phyloP scores from a whole-genome alignment of 2,888 invertebrate genomes.

The Nymphalis polychloros region DNA sequence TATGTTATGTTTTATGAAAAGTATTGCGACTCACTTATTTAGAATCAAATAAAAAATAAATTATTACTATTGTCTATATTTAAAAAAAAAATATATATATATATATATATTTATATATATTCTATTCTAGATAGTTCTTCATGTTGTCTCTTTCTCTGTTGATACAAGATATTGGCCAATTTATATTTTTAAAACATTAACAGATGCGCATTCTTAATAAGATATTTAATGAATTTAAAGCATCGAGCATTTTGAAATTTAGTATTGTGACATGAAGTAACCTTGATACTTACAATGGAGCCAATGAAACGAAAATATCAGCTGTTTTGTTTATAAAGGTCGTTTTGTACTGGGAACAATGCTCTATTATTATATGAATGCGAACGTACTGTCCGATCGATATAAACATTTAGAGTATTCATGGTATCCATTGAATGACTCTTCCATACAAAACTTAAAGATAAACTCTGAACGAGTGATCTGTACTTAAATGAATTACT shows the following conservation, averaged over 20 bases:
- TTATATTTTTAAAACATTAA: not conserved
- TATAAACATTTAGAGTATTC: conserved; percentile 30
- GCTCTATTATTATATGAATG: conserved; percentile 44
- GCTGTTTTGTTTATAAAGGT: conserved; percentile 46
- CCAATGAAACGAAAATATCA: conserved; percentile 42
- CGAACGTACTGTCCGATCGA: conserved; percentile 31
- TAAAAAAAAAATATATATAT: too few species aligned
- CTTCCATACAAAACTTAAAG: not conserved
- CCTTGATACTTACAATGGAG: conserved; percentile 34
- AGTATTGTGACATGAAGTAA: conserved; percentile 22
- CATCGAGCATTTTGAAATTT: conserved; percentile 22
- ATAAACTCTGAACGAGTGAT: not conserved
- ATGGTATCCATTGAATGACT: conserved; percentile 24
- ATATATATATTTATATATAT: too few species aligned
- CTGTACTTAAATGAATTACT: not conserved
- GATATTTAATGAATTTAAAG: conserved; percentile 5
- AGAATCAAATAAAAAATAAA: too few species aligned
- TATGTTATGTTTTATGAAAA: too few species aligned
- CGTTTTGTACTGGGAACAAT: conserved; percentile 44
- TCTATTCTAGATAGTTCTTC: not conserved
- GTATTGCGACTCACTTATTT: too few species aligned
- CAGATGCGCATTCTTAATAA: conserved; percentile 3
- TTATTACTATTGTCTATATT: too few species aligned
- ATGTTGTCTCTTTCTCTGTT: not conserved
- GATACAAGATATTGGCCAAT: not conserved